Percentiles rank a stretch among this genome's conserved stretches.
Conservation (phyloP, 2,113 vertebrate genomes). For the Rutilus rutilus region DNA sequence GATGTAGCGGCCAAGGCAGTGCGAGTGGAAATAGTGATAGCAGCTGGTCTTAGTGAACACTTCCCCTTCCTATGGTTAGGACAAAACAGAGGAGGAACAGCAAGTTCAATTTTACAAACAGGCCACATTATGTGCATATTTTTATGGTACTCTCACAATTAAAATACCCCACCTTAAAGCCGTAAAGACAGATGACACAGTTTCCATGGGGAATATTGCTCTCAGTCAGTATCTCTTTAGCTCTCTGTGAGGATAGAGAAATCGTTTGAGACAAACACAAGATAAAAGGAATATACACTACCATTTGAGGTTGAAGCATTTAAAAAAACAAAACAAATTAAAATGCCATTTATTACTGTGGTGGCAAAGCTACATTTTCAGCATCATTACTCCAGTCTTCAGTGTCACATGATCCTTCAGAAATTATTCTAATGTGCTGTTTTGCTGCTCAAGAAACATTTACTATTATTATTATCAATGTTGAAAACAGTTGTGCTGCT, state of each 20-base stretch:
- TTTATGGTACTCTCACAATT: background rate
- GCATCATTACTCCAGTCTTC: background rate
- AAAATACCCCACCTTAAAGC: conserved; percentile 79
- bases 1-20: conserved; percentile 91
- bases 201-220: conserved; percentile 96
- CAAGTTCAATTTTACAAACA: background rate
- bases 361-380: background rate
- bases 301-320: background rate
- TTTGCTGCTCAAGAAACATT: background rate
- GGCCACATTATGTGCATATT: background rate
- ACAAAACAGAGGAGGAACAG: background rate
- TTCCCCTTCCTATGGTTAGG: conserved; percentile 83
- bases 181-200: conserved; percentile 94
- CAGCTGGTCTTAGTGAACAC: conserved; percentile 91
- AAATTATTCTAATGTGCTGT: background rate
- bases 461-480: background rate
- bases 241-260: conserved; percentile 79
- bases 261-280: background rate
- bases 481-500: background rate
- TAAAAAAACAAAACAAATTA: background rate
- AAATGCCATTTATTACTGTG: background rate
- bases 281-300: background rate
- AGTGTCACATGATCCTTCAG: background rate
- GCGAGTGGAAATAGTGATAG: conserved; percentile 97
- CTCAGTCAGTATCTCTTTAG: conserved; percentile 95